Evolutionary conservation across 2,888 invertebrate genomes (phyloP), one percentile per base, ranked within the genome.

Genomic region (Ceramica pisi): DNA sequence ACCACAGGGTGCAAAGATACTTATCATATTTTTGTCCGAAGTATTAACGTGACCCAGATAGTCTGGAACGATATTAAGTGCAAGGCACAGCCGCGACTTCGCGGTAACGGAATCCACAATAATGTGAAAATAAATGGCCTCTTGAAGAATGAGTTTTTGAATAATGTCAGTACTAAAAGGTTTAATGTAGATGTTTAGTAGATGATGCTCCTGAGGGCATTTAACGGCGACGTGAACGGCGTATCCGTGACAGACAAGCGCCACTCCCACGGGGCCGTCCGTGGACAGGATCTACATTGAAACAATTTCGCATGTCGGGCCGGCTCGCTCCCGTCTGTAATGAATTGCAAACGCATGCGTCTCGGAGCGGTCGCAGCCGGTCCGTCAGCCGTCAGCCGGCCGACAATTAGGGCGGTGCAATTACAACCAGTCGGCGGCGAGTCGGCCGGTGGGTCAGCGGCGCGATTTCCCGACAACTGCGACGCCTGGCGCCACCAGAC

Each of bases 401-500:
- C 89, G 86, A 93, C 94, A 95, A 95, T 94, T 94, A 94, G 95
- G 94, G 92, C 95, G 93, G 89, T 89, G 93, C 94, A 94, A 95
- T 95, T 93, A 94, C 92, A 90, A 89, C 91, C 90, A 92, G 92
- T 91, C 90, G 90, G 83, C 86, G 85, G 88, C 91, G 91, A 92
- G 88, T 93, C 92, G 92, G 93, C 92, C 92, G 94, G 91, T 95
- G 93, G 95, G 95, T 95, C 95, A 95, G 89, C 92, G 90, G 89
- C 92, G 93, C 94, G 92, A 92, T 94, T 94, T 93, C 93, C 94
- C 94, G 94, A 90, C 93, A 88, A 85, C 89, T 83, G 87, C 92
- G 90, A 90, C 89, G 92, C 90, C 91, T 92, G 95, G 95, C 95
- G 95, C 95, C 95, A 92, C 82, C 88, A 81, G 78, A 84, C 87